Base-by-base conservation (phyloP, 1,140 invertebrate genomes). In the Apis cerana region DNA sequence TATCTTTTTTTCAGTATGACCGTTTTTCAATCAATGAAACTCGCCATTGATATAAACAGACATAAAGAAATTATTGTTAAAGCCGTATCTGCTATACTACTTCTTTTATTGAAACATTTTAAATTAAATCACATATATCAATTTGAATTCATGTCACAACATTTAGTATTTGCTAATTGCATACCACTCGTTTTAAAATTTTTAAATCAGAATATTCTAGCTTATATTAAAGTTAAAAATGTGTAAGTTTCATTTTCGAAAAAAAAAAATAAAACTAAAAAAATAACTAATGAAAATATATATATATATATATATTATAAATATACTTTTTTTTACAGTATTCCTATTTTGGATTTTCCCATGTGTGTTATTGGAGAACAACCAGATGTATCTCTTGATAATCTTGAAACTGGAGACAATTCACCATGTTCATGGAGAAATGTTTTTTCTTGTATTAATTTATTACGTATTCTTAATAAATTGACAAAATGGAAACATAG, bases 21-120 rank as follows among this genome's bases (percentile, higher is more conserved):
- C 67, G 97, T 99, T 54, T 94, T 99, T n/a, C 98, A 99, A 92
- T 99, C 98, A 0, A 97, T 99, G 94, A 99, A 99, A 94, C 94
- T 99, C 19, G 98, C 98, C 48, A 98, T 99, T 86, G 99, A 99
- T 95, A 98, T 99, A 10, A 99, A 99, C 92, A 96, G 99, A 56
- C 99, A 99, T 92, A 99, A 99, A 92, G 99, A 99, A 95, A 99
- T 99, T 62, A 98, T 99, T 85, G 98, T 99, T 0, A 99, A 99
- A 95, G 97, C 99, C 17, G 98, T 99, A 1, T 99, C 99, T 61
- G 98, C 97, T 8, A 98, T 99, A 82, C 95, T 99, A 65, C 93
- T 99, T 70, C 94, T 99, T 15, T 95, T 99, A 59, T 94, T 99
- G 67, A 99, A 99, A 94, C 99, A 99, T 94, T 99, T 99, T 87